Conservation (phyloP, 2,113 vertebrate genomes). For the Tachuris rubrigastra region DNA sequence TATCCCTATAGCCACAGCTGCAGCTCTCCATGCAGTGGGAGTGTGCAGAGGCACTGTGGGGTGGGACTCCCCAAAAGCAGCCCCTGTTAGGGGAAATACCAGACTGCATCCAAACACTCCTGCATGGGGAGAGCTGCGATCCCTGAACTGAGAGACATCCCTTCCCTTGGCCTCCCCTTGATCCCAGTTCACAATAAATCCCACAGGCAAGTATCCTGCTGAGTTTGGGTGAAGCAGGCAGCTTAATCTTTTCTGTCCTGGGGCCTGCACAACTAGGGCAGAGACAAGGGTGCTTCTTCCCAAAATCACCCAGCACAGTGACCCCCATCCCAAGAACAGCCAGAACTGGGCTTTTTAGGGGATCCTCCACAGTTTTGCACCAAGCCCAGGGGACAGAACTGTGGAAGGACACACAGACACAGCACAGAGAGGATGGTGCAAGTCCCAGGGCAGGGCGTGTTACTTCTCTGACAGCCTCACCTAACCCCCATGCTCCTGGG, state of each 20-base stretch:
- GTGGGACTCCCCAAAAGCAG: fast-evolving
- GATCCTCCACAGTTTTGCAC: not conserved
- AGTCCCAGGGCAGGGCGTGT: not conserved
- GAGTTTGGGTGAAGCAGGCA: not conserved
- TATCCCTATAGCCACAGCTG: not conserved
- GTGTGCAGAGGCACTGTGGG: too few relatives aligned
- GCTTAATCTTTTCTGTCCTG: not conserved
- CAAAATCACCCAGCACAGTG: not conserved
- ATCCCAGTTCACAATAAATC: not conserved
- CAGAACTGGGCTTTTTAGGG: not conserved
- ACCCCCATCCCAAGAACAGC: not conserved
- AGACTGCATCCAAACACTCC: not conserved
- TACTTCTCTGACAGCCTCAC: not conserved
- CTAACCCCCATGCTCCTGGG: not conserved
- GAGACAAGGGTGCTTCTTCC: not conserved
- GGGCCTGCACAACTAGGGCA: not conserved
- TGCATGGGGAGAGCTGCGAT: not conserved
- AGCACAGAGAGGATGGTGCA: not conserved
- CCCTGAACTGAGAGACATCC: not conserved
- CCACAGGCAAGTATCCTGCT: not conserved
- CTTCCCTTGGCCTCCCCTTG: not conserved
- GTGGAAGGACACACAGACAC: not conserved
- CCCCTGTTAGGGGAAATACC: not conserved
- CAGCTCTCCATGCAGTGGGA: not conserved
- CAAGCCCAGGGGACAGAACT: not conserved